phyloP scores from a whole-genome alignment of 2,888 invertebrate species.

The Crioceris asparagi region DNA sequence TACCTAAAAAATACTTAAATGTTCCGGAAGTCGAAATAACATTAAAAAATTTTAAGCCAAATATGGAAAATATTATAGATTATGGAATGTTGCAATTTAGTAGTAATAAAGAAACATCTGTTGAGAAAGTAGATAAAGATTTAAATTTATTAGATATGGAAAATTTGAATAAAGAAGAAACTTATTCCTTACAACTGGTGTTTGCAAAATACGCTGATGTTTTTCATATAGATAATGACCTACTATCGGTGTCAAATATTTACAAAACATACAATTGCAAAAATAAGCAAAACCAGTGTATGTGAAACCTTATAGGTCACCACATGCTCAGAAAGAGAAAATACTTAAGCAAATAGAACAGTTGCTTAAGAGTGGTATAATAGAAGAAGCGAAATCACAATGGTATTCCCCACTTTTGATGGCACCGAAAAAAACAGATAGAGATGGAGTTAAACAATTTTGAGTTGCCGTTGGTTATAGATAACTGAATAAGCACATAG shows the following conservation, averaged over 20 bases:
- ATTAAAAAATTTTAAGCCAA: too few relatives aligned
- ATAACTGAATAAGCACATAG: conserved; percentile 1
- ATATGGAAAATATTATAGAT: too few relatives aligned
- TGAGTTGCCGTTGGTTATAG: too few relatives aligned
- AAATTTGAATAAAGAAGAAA: too few relatives aligned
- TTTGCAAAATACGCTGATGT: conserved; percentile 17
- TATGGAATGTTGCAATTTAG: too few relatives aligned
- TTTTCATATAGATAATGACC: conserved; percentile 16
- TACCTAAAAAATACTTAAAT: too few relatives aligned
- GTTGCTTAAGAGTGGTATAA: neutral
- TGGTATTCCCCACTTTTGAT: neutral
- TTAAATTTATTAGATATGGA: too few relatives aligned
- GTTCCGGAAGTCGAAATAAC: too few relatives aligned
- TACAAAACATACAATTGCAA: conserved; percentile 17
- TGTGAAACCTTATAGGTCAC: conserved; percentile 15
- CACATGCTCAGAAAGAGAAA: neutral
- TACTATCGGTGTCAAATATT: conserved; percentile 19
- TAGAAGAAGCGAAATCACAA: neutral
- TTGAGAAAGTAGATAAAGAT: too few relatives aligned
- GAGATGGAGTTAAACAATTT: neutral
- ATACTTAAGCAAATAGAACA: neutral
- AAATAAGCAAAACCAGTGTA: conserved; percentile 13
- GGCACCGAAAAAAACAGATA: neutral
- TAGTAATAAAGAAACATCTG: too few relatives aligned
- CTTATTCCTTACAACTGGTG: too few relatives aligned